Evolutionary conservation across 2,888 invertebrate genomes (phyloP), one percentile per base, ranked within the genome.

Genomic region (Tetropium fuscum): DNA sequence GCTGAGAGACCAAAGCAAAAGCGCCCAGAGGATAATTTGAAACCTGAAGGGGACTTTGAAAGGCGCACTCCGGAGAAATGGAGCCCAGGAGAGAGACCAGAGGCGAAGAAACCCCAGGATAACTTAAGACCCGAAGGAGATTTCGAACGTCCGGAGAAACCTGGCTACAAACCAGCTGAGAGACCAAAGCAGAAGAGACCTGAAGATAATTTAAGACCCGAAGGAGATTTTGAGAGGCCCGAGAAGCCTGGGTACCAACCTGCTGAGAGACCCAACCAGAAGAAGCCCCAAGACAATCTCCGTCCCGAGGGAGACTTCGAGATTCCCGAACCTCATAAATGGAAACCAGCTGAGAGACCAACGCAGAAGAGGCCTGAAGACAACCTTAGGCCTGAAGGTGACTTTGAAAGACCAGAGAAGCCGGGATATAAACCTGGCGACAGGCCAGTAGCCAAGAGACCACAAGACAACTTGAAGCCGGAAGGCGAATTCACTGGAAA

Each of bases 211-310:
- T 72, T 87, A 81, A 83, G 72, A 22, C 83, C 83, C 0, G 85
- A 86, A 77, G 87, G 87, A 1, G 84, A 86, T 1, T 86, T 87
- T 64, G 83, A 84, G 41, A 80, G 74, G 15, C 79, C 79, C 0
- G 64, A 75, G 81, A 72, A 72, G 32, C 84, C 82, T n/a, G 84
- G 82, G 30, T 85, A 86, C 55, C 75, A 84, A 53, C 82, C 80
- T 13, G 79, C 79, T 10, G 81, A 79, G 2, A 84, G 80, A 34
- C 34, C 34, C 3, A 34, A 34, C 13, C 34, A 34, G 34, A 34
- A 34, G 63, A 88, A 83, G 65, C 90, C 87, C 63, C 32, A 82
- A 13, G 88, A 89, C 64, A 88, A 89, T 69, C 70, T 88, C 0
- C 77, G 78, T 49, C 84, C 85, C 0, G 87, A 87, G 69, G 87